phyloP scores from a whole-genome alignment of 2,888 invertebrate genomes.

The Lucinisca nassula region DNA sequence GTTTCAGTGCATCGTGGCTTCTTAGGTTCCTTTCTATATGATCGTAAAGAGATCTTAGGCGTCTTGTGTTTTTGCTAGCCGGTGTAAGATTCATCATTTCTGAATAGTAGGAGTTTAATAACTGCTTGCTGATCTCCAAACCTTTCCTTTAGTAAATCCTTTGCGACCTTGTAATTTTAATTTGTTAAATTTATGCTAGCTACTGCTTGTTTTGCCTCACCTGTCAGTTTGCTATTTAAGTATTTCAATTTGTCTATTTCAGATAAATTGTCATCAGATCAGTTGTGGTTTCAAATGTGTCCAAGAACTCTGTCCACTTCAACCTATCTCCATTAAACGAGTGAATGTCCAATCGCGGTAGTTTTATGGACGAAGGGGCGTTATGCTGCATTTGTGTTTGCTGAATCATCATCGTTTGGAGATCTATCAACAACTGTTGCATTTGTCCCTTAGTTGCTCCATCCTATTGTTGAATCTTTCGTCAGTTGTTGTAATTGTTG shows the following conservation, averaged over 20 bases:
- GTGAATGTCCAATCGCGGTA: not conserved
- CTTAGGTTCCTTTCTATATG: conserved; percentile 1
- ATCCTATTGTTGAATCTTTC: not conserved
- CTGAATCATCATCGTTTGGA: not conserved
- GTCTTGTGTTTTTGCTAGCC: not conserved
- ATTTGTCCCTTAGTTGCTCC: not conserved
- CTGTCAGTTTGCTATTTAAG: conserved; percentile 4
- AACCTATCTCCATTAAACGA: not conserved
- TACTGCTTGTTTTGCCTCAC: not conserved
- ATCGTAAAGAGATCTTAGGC: not conserved
- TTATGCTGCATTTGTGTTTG: not conserved
- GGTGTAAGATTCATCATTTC: not conserved
- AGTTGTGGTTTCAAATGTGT: conserved; percentile 5
- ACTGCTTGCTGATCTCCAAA: conserved; percentile 8
- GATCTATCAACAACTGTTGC: not conserved
- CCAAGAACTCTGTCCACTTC: conserved; percentile 20
- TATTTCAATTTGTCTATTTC: not conserved
- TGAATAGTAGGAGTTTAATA: not conserved
- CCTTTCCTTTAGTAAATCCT: not conserved
- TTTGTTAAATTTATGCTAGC: not conserved
- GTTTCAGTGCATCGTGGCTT: conserved; percentile 20
- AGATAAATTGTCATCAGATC: not conserved
- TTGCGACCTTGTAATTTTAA: conserved; percentile 5
- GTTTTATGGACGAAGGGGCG: not conserved
- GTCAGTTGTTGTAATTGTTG: not conserved